A percentile compares a stretch with the other conserved stretches of the same genome.
These are phyloP conservation scores for Bostrychus sinensis DNA, from an alignment of 2,113 vertebrate species.

Conservation along the genomic window DNA sequence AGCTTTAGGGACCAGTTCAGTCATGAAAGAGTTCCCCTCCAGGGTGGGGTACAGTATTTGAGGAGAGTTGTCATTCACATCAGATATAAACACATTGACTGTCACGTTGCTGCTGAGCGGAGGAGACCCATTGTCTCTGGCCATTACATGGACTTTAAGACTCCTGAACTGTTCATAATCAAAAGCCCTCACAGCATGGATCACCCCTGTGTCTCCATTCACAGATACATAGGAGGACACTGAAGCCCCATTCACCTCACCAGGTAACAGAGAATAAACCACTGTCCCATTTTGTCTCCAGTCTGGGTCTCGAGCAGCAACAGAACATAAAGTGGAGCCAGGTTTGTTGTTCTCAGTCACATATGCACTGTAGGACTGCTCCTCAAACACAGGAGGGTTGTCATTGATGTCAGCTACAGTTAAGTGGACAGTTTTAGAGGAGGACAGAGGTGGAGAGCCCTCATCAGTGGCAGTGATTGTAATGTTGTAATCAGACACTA, in stretches of 20 bases:
- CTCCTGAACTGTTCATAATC: conserved; percentile 79
- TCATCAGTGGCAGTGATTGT: conserved; percentile 69
- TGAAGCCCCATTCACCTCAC: conserved; percentile 68
- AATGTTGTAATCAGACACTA: conserved; percentile 64
- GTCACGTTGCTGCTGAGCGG: conserved; percentile 76
- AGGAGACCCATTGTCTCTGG: conserved; percentile 77
- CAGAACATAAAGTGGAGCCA: conserved; percentile 74
- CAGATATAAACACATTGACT: conserved; percentile 71
- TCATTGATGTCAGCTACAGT: conserved; percentile 73
- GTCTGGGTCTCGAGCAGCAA: conserved; percentile 76
- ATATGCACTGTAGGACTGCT: conserved; percentile 67
- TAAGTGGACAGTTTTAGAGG: conserved; percentile 58
- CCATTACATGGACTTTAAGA: conserved; percentile 72
- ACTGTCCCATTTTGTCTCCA: conserved; percentile 68
- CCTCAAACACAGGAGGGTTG: conserved; percentile 63
- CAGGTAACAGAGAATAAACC: conserved; percentile 64
- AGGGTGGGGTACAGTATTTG: conserved; percentile 74
- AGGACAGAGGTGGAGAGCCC: conserved; percentile 70
- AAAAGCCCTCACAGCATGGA: conserved; percentile 79
- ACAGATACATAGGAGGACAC: conserved; percentile 82
- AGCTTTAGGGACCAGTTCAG: conserved; percentile 77
- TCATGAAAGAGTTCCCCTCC: conserved; percentile 68
- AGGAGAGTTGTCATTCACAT: conserved; percentile 79
- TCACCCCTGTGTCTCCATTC: conserved; percentile 76
- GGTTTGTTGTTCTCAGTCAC: conserved; percentile 79